Conservation (phyloP, 2,113 vertebrate species). For the Leucopternis melanops region DNA sequence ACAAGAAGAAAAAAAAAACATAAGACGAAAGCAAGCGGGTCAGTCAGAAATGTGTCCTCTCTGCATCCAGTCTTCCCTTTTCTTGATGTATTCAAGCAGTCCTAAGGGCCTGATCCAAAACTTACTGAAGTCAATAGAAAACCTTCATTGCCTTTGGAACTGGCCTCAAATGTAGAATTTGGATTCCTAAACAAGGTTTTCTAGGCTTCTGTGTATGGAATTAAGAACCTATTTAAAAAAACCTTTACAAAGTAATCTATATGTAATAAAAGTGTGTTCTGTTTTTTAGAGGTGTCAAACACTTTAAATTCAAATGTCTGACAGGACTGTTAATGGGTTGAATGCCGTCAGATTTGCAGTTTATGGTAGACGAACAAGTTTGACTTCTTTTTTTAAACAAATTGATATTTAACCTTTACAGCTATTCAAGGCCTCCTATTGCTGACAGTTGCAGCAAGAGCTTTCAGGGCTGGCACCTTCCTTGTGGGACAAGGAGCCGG, state of each 20-base stretch:
- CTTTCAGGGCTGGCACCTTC: too few relatives aligned
- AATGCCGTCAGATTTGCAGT: conserved; percentile 12
- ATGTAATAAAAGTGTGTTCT: background rate
- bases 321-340: background rate
- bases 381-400: conserved; percentile 58
- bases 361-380: conserved; percentile 16
- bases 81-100: background rate
- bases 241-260: background rate
- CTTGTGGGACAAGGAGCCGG: too few relatives aligned
- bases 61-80: background rate
- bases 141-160: background rate
- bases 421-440: conserved; percentile 51
- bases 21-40: background rate
- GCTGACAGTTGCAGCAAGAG: too few relatives aligned
- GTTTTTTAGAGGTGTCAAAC: background rate
- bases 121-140: background rate
- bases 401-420: conserved; percentile 67
- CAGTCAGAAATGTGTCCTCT: background rate
- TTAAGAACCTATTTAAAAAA: background rate
- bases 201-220: background rate
- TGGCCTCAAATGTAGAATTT: background rate
- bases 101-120: background rate
- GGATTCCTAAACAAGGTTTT: background rate
- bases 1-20: background rate
- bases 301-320: conserved; percentile 12